Evolutionary conservation across 2,888 invertebrate genomes (phyloP).

Genomic region (Biston stratarius): DNA sequence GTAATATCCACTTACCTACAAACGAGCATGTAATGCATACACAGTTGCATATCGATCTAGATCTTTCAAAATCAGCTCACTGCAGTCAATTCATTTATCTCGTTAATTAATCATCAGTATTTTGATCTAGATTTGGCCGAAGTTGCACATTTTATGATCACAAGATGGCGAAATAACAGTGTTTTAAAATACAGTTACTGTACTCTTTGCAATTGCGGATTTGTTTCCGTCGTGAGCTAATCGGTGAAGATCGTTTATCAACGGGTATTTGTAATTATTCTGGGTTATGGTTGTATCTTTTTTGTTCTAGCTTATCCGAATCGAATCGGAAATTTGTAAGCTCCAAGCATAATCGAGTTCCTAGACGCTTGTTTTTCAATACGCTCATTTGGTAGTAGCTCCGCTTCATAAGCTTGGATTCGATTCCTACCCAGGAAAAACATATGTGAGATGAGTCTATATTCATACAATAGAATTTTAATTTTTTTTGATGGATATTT

Average conservation of each 20-base stretch:
- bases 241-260: conserved; percentile 15
- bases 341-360: neutral
- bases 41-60: conserved; percentile 18
- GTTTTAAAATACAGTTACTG: conserved; percentile 7
- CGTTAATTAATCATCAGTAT: conserved; percentile 41
- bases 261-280: conserved; percentile 10
- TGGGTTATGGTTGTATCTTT: conserved; percentile 3
- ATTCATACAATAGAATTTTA: no score
- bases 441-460: no score
- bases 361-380: neutral
- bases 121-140: conserved; percentile 42
- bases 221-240: conserved; percentile 37
- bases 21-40: conserved; percentile 10
- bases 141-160: conserved; percentile 38
- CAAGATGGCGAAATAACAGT: conserved; percentile 20
- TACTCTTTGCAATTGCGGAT: conserved; percentile 29
- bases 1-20: conserved; percentile 15
- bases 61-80: conserved; percentile 31
- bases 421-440: no score
- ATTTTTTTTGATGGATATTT: no score
- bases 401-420: neutral
- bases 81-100: conserved; percentile 29
- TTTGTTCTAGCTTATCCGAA: conserved; percentile 4
- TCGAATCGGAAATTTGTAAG: neutral
- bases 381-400: neutral